Base-by-base conservation (phyloP, 2,797 vertebrate genomes). In the Danio kyathit region DNA sequence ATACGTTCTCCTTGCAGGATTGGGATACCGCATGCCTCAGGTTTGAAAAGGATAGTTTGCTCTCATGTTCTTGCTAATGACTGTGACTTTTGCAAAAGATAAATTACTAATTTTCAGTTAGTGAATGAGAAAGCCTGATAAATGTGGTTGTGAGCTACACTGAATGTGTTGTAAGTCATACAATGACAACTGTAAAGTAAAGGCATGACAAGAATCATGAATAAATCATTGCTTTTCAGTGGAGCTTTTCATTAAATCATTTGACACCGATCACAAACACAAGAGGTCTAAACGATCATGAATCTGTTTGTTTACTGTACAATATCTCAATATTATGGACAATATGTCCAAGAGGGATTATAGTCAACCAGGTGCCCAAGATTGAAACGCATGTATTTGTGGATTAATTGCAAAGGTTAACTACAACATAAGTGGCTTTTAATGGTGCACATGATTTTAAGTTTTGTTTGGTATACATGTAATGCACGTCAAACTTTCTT, bases 11-110 rank as follows among this genome's bases (percentile, higher is more conserved):
- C 46, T 73, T 12, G n/a, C 64, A 19, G 19, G 13, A 63, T 71
- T 38, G 60, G 29, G 29, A 56, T 43, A 79, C 65, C 3, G 59
- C 57, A 46, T 14, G 19, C 6, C 60, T 57, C 11, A 38, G 19
- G 21, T 65, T 57, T 80, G 12, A 48, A 44, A 73, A 52, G 8
- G 44, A 74, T 48, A 11, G 43, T 46, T 60, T 41, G 59, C 7
- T 0, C 29, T 71, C 29, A 13, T 29, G 7, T 16, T 59, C 11
- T 65, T 65, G 43, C 41, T 44, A 65, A 46, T 8, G 1, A 12
- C 0, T 13, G 29, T 61, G 29, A 13, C 21, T 21, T 60, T 13
- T 61, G 29, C 59, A 6, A 5, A 56, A 59, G 40, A 74, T n/a
- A 73, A 44, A 70, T 51, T n/a, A n/a, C 11, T 0, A 0, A 1